Evolutionary conservation across 2,113 vertebrate genomes (phyloP).

Genomic region (Megaceryle maxima): DNA sequence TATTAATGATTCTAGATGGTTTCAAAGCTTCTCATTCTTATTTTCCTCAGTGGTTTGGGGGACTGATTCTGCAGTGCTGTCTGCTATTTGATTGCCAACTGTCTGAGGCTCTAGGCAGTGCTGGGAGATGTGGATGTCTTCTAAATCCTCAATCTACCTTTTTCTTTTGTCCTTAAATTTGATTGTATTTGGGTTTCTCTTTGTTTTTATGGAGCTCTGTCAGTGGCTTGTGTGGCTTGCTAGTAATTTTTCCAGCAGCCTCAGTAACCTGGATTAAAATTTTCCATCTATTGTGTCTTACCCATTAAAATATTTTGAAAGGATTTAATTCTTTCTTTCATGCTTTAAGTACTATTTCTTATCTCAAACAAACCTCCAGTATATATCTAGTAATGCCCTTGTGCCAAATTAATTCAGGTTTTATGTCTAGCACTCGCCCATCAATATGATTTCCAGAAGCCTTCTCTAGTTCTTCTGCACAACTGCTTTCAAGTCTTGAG

Average conservation of each 20-base stretch:
- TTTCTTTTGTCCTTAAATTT: not conserved
- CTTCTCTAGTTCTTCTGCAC: not conserved
- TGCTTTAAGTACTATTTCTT: not conserved
- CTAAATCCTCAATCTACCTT: not conserved
- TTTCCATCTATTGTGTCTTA: not conserved
- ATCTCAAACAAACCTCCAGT: not conserved
- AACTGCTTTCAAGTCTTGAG: not conserved
- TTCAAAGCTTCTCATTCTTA: not conserved
- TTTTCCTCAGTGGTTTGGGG: not conserved
- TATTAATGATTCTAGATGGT: not conserved
- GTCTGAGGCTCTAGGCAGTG: not conserved
- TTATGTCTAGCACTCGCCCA: not conserved
- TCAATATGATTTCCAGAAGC: constrained; percentile 28
- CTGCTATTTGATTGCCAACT: not conserved
- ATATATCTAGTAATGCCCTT: not conserved
- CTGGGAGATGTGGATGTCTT: not conserved
- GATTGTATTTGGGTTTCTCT: not conserved
- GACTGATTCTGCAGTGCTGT: not conserved
- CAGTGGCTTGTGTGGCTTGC: not conserved
- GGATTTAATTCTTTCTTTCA: not conserved
- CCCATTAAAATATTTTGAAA: not conserved
- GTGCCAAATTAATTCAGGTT: not conserved
- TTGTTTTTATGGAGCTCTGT: not conserved
- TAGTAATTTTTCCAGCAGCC: not conserved
- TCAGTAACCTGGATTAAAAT: not conserved